Evolutionary conservation across 1,140 invertebrate genomes (phyloP).

Genomic region (Tetramorium simillimum): DNA sequence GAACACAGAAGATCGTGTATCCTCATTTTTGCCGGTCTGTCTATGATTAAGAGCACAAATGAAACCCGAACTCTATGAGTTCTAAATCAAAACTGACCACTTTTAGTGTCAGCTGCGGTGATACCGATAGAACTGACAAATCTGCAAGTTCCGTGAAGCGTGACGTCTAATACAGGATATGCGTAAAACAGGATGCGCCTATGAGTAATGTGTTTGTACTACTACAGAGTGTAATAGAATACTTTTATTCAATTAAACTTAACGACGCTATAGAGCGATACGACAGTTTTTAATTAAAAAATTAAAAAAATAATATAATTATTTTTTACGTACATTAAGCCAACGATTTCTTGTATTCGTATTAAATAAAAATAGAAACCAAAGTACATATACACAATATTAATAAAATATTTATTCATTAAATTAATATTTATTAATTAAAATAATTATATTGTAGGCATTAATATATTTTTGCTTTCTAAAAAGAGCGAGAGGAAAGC

Average conservation of each 20-base stretch:
- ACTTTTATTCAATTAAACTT: conserved; percentile 38
- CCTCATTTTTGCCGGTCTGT: not conserved
- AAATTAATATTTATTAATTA: not conserved
- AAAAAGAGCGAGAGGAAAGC: not conserved
- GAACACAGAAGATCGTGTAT: not conserved
- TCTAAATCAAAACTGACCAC: conserved; percentile 27
- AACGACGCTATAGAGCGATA: not conserved
- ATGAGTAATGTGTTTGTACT: conserved; percentile 66
- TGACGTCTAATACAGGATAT: conserved; percentile 78
- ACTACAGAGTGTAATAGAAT: too few species aligned
- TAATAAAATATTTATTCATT: not conserved
- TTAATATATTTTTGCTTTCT: not conserved
- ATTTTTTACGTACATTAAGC: not conserved
- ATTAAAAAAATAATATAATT: not conserved
- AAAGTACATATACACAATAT: not conserved
- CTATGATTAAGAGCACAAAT: not conserved
- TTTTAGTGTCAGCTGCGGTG: conserved; percentile 46
- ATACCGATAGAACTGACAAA: conserved; percentile 50
- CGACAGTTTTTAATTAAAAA: not conserved
- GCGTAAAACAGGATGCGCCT: conserved; percentile 79
- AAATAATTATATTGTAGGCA: not conserved
- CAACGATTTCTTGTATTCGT: not conserved
- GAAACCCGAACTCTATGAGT: not conserved
- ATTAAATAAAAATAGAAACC: not conserved
- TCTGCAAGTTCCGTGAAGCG: conserved; percentile 61